Evolutionary conservation across 1,140 invertebrate species (phyloP), one percentile per base, ranked within the genome.

Genomic region (Aphis craccivora): DNA sequence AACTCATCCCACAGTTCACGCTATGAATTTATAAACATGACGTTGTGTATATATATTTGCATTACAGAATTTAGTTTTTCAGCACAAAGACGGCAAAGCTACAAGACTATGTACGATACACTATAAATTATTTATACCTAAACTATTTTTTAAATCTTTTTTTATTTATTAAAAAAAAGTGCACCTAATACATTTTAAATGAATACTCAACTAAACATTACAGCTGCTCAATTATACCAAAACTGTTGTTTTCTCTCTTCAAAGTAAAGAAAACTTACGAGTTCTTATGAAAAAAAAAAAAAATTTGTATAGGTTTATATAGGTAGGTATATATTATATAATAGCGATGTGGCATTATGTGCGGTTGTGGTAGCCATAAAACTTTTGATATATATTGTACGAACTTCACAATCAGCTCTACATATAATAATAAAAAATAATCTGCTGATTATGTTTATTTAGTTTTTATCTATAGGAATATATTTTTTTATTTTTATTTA

Each of bases 81-180:
- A 18, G 60, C 30, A n/a, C 60, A 76, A n/a, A 76, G 60, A 20
- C 60, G 60, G 30, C 11, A 18, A 5, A 76, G 60, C 60, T 76
- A 60, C 30, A n/a, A 18, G 60, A 67, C 30, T 76, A 4, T 30
- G 60, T n/a, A n/a, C 60, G n/a, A 76, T 1, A 5, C 30, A 76
- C 60, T n/a, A 76, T 76, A 76, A 76, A 76, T 76, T n/a, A 76
- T 76, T 76, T 76, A 76, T 35, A n/a, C 3, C 30, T n/a, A 76
- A 76, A n/a, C 60, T n/a, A 76, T n/a, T 76, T 67, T 76, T 76
- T n/a, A n/a, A 76, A 76, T n/a, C 60, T 76, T 76, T 76, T 76
- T 76, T n/a, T 76, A n/a, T 76, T 76, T 67, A 67, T 67, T 67
- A 67, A n/a, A 67, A 67, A 67, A 67, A 67, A 67, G 60, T 67